Evolutionary conservation across 2,113 vertebrate species (phyloP), one percentile per base, ranked within the genome.

Genomic region (Rhizomys pruinosus): DNA sequence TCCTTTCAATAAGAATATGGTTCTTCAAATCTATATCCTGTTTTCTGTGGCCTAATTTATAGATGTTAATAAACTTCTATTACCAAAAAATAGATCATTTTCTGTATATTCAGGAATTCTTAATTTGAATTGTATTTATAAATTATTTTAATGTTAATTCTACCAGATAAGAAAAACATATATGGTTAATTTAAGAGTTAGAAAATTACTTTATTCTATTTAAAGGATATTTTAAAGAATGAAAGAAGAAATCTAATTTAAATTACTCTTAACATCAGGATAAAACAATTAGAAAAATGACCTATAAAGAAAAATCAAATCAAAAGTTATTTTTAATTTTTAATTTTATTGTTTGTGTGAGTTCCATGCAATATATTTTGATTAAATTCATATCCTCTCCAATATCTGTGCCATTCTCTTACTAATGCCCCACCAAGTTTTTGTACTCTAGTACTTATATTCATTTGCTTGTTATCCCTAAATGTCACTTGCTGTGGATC

Each of bases 101-200:
- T 6, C 68, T 42, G 87, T 95, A 27, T 47, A 64, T 92, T 73
- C 74, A 92, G 8, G 19, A 96, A 22, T 52, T n/a, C 93, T 91
- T 91, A 39, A 87, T 89, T 95, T 95, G 90, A 92, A 87, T 44
- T 29, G 94, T 87, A 78, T 61, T 73, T 93, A 87, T 91, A 82
- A 68, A 5, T 0, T 52, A 66, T 93, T 59, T 81, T 88, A 66
- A 63, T 77, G 22, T 68, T 59, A 37, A 73, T 79, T 93, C 37
- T 47, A 44, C 0, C 71, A 57, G 29, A 68, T 73, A 44, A 86
- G 79, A 37, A 90, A 61, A 68, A 61, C 4, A 81, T 23, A 20
- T 32, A 84, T 6, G n/a, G 15, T 25, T 59, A 64, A 92, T 73
- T 87, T 71, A 80, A 80, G 84, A 95, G 77, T 77, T 94, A 93